Conservation (phyloP, 2,113 vertebrate species). For the Telmatochromis sp. region DNA sequence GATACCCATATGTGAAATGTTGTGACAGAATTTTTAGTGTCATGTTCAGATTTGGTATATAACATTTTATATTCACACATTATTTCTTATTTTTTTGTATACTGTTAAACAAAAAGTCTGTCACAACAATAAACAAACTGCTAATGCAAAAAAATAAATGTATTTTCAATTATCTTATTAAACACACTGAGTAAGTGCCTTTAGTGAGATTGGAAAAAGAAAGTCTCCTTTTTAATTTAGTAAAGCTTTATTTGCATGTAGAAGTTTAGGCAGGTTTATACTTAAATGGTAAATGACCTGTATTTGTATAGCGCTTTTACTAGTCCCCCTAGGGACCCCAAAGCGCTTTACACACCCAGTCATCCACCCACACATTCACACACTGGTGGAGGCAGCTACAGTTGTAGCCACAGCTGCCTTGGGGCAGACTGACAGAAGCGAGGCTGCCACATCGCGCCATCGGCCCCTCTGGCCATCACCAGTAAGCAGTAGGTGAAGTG, state of each 20-base stretch:
- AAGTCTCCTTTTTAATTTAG: neutral
- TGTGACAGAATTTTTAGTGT: neutral
- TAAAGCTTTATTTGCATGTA: neutral
- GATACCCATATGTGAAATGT: neutral
- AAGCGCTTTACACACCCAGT: too few relatives aligned
- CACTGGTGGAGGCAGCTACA: too few relatives aligned
- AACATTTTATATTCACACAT: neutral
- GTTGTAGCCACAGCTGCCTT: too few relatives aligned
- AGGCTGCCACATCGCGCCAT: too few relatives aligned
- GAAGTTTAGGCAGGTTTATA: neutral
- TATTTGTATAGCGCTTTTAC: too few relatives aligned
- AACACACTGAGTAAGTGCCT: neutral
- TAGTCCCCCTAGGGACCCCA: too few relatives aligned
- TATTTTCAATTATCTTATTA: neutral
- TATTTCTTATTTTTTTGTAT: neutral
- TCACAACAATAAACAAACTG: neutral
- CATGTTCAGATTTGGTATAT: neutral
- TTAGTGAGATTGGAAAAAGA: neutral
- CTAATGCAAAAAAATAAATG: neutral
- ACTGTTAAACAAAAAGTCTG: neutral
- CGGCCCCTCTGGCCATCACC: accelerated
- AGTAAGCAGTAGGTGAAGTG: accelerated
- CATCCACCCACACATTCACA: too few relatives aligned
- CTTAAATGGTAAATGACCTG: neutral
- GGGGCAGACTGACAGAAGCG: too few relatives aligned